Evolutionary conservation across 2,113 vertebrate species (phyloP).

Genomic region (Camelus dromedarius): DNA sequence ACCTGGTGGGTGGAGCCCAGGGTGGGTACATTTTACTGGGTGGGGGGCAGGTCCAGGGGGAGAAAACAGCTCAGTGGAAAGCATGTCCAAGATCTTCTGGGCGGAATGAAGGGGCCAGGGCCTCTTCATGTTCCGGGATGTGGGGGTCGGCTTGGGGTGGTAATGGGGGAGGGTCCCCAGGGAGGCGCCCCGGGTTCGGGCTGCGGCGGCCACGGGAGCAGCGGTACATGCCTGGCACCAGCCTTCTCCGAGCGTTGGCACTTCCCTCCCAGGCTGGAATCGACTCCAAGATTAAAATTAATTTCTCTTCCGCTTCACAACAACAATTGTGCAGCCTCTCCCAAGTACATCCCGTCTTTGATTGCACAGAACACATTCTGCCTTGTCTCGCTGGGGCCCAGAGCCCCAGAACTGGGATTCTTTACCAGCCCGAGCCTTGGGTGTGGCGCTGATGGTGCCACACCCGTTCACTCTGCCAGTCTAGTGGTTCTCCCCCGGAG

Average conservation of each 20-base stretch:
- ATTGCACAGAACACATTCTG: background rate
- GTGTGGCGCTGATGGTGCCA: fast-evolving
- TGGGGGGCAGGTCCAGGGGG: background rate
- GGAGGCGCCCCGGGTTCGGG: background rate
- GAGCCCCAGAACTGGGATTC: background rate
- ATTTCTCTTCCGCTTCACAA: constrained; percentile 31
- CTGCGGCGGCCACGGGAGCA: background rate
- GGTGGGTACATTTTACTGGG: fast-evolving
- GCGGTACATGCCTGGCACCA: background rate
- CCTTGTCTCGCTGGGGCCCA: fast-evolving
- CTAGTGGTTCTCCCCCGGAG: background rate
- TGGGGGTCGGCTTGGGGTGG: background rate
- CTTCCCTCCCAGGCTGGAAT: background rate
- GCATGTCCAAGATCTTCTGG: background rate
- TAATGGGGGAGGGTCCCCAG: background rate
- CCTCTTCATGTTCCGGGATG: no score
- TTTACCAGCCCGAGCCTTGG: fast-evolving
- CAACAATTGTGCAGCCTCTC: background rate
- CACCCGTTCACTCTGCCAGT: background rate
- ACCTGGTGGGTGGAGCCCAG: background rate
- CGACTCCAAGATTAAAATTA: background rate
- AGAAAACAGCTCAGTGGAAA: background rate
- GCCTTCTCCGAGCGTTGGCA: background rate
- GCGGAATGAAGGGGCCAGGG: background rate
- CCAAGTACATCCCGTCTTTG: background rate